Percentiles rank a stretch among this genome's conserved stretches.
phyloP scores from a whole-genome alignment of 2,888 invertebrate genomes.

The Pristionchus fissidentatus region DNA sequence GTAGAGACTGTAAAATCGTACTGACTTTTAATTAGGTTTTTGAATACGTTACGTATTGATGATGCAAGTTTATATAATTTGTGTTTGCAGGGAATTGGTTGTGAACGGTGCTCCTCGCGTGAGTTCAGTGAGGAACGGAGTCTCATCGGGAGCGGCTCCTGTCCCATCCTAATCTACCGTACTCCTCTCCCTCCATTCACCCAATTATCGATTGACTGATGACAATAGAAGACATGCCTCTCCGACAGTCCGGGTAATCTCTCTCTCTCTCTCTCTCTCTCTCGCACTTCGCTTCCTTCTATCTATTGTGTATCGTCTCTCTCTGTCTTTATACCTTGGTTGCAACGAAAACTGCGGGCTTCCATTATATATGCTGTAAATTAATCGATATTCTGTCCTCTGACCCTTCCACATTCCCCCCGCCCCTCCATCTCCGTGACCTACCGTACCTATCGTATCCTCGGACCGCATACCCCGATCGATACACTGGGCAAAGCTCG shows the following conservation, averaged over 20 bases:
- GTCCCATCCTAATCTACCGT: neutral
- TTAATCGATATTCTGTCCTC: neutral
- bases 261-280: neutral
- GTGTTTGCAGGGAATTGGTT: conserved; percentile 3
- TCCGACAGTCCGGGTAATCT: conserved; percentile 3
- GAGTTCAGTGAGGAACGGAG: neutral
- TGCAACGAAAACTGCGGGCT: conserved; percentile 7
- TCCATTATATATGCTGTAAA: conserved; percentile 19
- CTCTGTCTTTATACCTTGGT: neutral
- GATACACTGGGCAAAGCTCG: neutral
- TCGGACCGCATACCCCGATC: neutral
- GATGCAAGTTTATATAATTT: too few relatives aligned
- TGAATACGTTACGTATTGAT: too few relatives aligned
- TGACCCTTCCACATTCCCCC: neutral
- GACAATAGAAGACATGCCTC: too few relatives aligned
- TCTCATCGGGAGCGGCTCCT: conserved; percentile 10
- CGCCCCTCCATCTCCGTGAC: conserved; percentile 21
- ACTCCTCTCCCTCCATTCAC: neutral
- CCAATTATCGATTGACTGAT: conserved; percentile 19
- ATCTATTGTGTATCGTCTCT: neutral
- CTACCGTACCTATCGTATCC: neutral
- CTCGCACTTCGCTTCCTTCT: neutral
- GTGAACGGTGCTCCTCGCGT: neutral
- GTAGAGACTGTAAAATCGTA: too few relatives aligned
- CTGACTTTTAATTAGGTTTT: too few relatives aligned